phyloP scores from a whole-genome alignment of 2,113 vertebrate species.

The Cichladusa arquata region DNA sequence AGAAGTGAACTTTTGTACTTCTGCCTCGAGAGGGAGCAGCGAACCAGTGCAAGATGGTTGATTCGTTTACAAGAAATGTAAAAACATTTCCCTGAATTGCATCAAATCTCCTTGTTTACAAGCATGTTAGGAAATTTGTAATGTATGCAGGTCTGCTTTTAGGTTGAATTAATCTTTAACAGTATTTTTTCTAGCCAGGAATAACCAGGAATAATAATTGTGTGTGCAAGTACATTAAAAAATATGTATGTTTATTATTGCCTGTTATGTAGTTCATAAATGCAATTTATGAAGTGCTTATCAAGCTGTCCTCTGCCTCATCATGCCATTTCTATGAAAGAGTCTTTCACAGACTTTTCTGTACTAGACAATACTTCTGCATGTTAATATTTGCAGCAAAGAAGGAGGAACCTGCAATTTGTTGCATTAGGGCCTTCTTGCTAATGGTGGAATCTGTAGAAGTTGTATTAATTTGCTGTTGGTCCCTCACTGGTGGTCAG shows the following conservation, averaged over 20 bases:
- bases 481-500: not conserved
- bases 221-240: not conserved
- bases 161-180: not conserved
- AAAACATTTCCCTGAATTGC: not conserved
- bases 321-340: not conserved
- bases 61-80: not conserved
- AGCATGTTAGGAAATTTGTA: not conserved
- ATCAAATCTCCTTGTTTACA: not conserved
- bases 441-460: not conserved
- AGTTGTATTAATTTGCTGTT: not conserved
- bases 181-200: not conserved
- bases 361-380: not conserved
- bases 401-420: not conserved
- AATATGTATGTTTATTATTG: not conserved
- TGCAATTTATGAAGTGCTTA: not conserved
- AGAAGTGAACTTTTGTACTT: not conserved
- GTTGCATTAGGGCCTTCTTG: not conserved
- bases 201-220: not conserved
- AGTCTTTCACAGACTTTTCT: not conserved
- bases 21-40: conserved; percentile 47
- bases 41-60: not conserved
- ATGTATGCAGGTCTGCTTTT: not conserved
- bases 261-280: not conserved
- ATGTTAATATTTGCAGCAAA: not conserved
- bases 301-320: not conserved